Conservation (phyloP, 2,113 vertebrate genomes). For the Baryphthengus martii region DNA sequence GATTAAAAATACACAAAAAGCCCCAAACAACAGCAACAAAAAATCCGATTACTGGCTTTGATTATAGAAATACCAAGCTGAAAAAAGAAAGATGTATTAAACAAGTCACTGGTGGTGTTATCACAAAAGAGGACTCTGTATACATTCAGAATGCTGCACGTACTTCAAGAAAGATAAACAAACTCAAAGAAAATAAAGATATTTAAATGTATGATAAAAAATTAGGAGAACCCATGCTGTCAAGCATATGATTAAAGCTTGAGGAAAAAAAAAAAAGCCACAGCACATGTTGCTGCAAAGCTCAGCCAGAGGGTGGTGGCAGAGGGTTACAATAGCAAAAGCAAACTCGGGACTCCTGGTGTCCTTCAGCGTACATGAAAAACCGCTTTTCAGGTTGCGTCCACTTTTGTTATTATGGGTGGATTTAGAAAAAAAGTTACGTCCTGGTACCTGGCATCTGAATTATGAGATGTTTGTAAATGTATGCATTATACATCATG, state of each 20-base stretch:
- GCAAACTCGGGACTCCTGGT: background rate
- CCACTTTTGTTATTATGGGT: background rate
- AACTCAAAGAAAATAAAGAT: background rate
- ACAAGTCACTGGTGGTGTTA: background rate
- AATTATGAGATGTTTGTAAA: background rate
- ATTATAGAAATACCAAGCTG: background rate
- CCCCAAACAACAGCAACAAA: background rate
- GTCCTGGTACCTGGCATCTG: background rate
- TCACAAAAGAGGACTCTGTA: background rate
- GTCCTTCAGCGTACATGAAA: rapidly evolving
- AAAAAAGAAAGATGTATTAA: background rate
- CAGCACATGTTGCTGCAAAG: background rate
- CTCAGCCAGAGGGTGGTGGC: slow-evolving; percentile 40
- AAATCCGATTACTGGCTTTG: background rate
- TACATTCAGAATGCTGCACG: background rate
- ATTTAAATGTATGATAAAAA: background rate
- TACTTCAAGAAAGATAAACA: background rate
- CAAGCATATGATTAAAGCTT: background rate
- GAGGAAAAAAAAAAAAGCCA: background rate
- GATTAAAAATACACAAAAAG: background rate
- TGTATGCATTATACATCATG: background rate
- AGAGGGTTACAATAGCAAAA: background rate
- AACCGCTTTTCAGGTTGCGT: background rate
- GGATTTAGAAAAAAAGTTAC: background rate
- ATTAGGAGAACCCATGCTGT: background rate